Evolutionary conservation across 2,888 invertebrate genomes (phyloP), one percentile per base, ranked within the genome.

Genomic region (Entomobrya proxima): DNA sequence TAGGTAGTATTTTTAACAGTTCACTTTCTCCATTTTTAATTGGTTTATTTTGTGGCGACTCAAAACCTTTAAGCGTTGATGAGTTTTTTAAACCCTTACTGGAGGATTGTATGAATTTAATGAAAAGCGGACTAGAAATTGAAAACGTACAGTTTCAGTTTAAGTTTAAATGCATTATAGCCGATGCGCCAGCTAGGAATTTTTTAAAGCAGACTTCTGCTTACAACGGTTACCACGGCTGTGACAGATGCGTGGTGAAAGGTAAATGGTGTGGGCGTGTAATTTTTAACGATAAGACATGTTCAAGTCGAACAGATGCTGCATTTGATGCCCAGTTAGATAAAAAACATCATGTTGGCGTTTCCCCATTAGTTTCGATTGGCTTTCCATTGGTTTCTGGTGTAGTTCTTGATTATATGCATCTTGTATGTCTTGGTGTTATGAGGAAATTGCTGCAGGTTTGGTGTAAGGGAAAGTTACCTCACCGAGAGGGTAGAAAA

Each of bases 161-260:
- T n/a, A 72, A 67, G 24, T 44, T 88, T 7, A 35, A 37, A 40
- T 55, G 74, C 27, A 52, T 88, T 37, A 84, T 89, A 32, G 55
- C 75, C 37, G 88, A 88, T 76, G 87, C 87, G n/a, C 87, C 88
- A 2, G 87, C 89, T 21, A 21, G 86, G 32, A 82, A 76, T 37
- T 89, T 87, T 69, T 35, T 88, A 13, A 72, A 79, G 40, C 30
- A 77, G 13, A 69, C 67, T 11, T 83, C 75, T n/a, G 5, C 44
- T 44, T 80, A 80, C 37, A 86, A 69, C 35, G 80, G 76, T 0
- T 84, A 85, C 72, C 77, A 37, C 47, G 85, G 83, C 1, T 89
- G 87, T 64, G 84, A 83, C 35, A 84, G 86, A 21, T 89, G 87
- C 32, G 24, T 9, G 2, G 40, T 58, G n/a, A 40, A 86, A 61